Evolutionary conservation across 2,888 invertebrate species (phyloP).

Genomic region (Micoletzkya japonica): DNA sequence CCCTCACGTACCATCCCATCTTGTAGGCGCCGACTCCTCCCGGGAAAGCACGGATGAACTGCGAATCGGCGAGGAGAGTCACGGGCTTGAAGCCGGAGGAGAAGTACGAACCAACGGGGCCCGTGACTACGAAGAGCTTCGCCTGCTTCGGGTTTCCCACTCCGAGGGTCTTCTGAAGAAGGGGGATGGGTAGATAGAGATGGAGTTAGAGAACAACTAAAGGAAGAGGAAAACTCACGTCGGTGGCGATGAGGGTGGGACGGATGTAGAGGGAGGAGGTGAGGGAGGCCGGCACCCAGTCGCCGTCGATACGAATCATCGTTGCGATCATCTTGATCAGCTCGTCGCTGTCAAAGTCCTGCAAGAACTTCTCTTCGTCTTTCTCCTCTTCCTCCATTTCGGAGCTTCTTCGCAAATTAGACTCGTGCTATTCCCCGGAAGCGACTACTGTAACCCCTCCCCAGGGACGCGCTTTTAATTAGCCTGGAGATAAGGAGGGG

Average conservation of each 20-base stretch:
- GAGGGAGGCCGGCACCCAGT: slow-evolving; percentile 90
- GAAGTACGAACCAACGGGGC: slow-evolving; percentile 92
- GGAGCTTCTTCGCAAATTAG: too few species aligned
- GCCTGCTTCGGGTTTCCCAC: slow-evolving; percentile 85
- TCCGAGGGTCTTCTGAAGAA: slow-evolving; percentile 82
- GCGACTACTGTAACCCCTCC: not conserved
- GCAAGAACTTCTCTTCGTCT: slow-evolving; percentile 33
- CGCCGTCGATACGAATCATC: slow-evolving; percentile 86
- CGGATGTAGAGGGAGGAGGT: slow-evolving; percentile 90
- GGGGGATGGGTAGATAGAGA: not conserved
- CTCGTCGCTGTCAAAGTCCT: slow-evolving; percentile 82
- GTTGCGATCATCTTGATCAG: slow-evolving; percentile 82
- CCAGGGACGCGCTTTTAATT: too few species aligned
- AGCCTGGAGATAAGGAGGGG: too few species aligned
- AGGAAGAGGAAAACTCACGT: too few species aligned
- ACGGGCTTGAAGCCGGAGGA: slow-evolving; percentile 75
- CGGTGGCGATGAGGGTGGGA: slow-evolving; percentile 93
- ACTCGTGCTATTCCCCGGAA: not conserved
- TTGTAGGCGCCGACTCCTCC: slow-evolving; percentile 89
- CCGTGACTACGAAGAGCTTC: slow-evolving; percentile 84
- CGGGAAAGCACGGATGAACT: slow-evolving; percentile 79
- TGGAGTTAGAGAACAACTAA: too few species aligned
- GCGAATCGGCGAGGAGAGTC: slow-evolving; percentile 83
- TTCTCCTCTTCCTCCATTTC: not conserved
- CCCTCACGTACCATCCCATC: slow-evolving; percentile 84